Percentiles rank a stretch among this genome's conserved stretches.
phyloP scores from a whole-genome alignment of 2,888 invertebrate species.

The Dioctria linearis region DNA sequence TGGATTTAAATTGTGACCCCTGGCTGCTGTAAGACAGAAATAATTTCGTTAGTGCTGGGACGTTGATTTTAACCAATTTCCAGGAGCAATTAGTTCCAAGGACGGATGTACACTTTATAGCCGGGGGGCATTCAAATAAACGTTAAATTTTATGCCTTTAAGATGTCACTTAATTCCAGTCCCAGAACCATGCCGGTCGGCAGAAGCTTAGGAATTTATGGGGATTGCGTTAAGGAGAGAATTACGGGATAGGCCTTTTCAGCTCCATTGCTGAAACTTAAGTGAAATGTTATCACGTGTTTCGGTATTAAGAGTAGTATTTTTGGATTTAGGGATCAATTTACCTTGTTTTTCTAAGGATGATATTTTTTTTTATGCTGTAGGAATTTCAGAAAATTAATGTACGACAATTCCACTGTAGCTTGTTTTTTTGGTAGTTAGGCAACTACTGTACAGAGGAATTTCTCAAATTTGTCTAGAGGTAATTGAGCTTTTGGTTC shows the following conservation, averaged over 20 bases:
- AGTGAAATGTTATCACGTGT: slow-evolving; percentile 49
- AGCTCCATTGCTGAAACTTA: slow-evolving; percentile 23
- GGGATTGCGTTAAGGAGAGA: slow-evolving; percentile 44
- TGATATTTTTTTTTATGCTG: too few relatives aligned
- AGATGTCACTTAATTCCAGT: slow-evolving; percentile 47
- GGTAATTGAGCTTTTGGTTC: too few relatives aligned
- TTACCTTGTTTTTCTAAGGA: neutral
- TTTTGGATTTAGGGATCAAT: slow-evolving; percentile 21
- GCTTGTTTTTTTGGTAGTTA: too few relatives aligned
- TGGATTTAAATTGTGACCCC: slow-evolving; percentile 53
- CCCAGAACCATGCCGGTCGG: slow-evolving; percentile 10
- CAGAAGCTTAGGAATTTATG: slow-evolving; percentile 40
- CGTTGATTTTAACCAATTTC: slow-evolving; percentile 51
- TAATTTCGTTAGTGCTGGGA: slow-evolving; percentile 51
- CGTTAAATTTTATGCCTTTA: slow-evolving; percentile 48
- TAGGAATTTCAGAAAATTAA: too few relatives aligned
- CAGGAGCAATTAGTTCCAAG: slow-evolving; percentile 47
- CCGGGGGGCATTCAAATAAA: slow-evolving; percentile 36
- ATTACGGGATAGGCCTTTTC: slow-evolving; percentile 23
- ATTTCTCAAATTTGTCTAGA: too few relatives aligned
- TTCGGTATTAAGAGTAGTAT: slow-evolving; percentile 17
- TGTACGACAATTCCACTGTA: too few relatives aligned
- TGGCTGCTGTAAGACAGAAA: slow-evolving; percentile 42
- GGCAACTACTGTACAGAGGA: too few relatives aligned
- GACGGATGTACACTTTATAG: slow-evolving; percentile 44